Conservation (phyloP, 2,888 invertebrate species). For the Mesoligia furuncula region DNA sequence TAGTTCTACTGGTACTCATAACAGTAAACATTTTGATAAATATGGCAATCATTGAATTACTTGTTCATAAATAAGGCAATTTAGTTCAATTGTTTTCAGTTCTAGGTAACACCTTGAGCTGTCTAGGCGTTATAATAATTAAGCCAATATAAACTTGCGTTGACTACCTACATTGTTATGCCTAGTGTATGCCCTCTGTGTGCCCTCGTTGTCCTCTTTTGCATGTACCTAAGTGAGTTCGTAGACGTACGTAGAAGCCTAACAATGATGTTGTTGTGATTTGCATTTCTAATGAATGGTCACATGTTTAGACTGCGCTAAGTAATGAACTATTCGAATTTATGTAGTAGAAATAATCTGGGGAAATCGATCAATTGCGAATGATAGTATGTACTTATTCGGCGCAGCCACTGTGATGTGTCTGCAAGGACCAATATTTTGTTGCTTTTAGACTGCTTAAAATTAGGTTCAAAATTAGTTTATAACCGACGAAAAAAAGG, state of each 20-base stretch:
- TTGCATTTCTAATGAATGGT: slow-evolving; percentile 31
- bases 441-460: neutral
- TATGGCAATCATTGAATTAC: slow-evolving; percentile 59
- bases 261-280: slow-evolving; percentile 32
- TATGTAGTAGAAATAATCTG: neutral
- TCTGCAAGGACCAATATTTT: neutral
- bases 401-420: neutral
- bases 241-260: slow-evolving; percentile 8
- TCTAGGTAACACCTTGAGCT: slow-evolving; percentile 57
- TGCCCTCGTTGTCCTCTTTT: slow-evolving; percentile 48
- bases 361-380: neutral
- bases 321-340: neutral
- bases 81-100: slow-evolving; percentile 60
- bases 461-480: neutral
- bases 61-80: slow-evolving; percentile 56
- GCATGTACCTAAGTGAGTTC: slow-evolving; percentile 28
- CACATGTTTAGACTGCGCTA: slow-evolving; percentile 5
- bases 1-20: slow-evolving; percentile 10
- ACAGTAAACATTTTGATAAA: slow-evolving; percentile 46
- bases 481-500: neutral
- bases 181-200: slow-evolving; percentile 40
- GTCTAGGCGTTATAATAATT: slow-evolving; percentile 52
- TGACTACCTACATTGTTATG: neutral
- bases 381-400: neutral
- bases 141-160: slow-evolving; percentile 47